phyloP scores from a whole-genome alignment of 30 jellyfish, hydroid and myxozoan species.

The Aurelia coerulea region DNA sequence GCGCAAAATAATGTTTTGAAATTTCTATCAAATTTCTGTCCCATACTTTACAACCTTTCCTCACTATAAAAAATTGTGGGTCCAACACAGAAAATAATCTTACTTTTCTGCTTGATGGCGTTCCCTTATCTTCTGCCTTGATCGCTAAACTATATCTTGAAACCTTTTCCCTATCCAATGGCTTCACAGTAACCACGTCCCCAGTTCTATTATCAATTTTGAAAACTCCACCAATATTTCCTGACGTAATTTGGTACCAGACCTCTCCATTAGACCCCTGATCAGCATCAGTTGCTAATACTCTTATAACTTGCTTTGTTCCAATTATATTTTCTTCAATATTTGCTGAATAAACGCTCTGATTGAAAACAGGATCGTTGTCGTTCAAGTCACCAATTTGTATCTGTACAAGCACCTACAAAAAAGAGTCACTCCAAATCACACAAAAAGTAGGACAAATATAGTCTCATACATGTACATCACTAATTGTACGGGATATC shows the following conservation, averaged over 20 bases:
- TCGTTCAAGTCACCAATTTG: constrained; percentile 78
- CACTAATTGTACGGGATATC: too few species aligned
- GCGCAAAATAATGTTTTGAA: too few species aligned
- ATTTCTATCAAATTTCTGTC: too few species aligned
- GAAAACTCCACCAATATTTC: constrained; percentile 53
- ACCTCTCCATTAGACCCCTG: constrained; percentile 80
- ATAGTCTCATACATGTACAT: too few species aligned
- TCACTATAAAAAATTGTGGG: too few species aligned
- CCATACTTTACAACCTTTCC: too few species aligned
- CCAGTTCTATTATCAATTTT: constrained; percentile 64
- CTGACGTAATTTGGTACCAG: constrained; percentile 74
- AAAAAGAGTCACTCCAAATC: not conserved
- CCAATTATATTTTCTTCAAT: constrained; percentile 60
- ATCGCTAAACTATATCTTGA: constrained; percentile 51
- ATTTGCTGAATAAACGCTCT: constrained; percentile 54
- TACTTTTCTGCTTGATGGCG: constrained; percentile 69
- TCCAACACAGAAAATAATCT: not conserved
- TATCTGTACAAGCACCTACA: constrained; percentile 64
- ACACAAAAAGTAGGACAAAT: too few species aligned
- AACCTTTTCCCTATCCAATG: constrained; percentile 60
- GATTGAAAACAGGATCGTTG: constrained; percentile 86
- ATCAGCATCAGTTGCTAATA: constrained; percentile 82
- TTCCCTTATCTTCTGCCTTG: constrained; percentile 75
- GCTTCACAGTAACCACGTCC: constrained; percentile 8
- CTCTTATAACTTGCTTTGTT: constrained; percentile 51